Conservation (phyloP, 2,113 vertebrate species). For the Solea solea region DNA sequence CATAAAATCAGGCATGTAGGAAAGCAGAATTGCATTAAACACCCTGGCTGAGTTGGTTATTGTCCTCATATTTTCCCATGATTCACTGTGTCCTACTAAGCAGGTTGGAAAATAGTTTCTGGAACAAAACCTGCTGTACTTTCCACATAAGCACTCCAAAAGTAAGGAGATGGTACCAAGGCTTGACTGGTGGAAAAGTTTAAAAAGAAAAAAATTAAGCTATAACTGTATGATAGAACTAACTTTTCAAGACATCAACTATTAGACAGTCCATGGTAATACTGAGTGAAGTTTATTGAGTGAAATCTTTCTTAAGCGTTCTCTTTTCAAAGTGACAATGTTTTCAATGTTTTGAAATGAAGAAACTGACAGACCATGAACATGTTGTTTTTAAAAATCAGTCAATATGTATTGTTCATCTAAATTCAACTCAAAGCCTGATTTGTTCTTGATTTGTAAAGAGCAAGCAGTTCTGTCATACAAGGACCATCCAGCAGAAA, state of each 20-base stretch:
- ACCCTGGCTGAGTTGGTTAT: not conserved
- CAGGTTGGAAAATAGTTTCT: constrained; percentile 29
- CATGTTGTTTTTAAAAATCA: not conserved
- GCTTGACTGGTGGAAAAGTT: not conserved
- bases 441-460: constrained; percentile 5
- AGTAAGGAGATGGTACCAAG: constrained; percentile 8
- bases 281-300: too few relatives aligned
- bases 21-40: constrained; percentile 9
- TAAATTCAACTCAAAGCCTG: not conserved
- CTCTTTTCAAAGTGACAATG: not conserved
- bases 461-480: constrained; percentile 32
- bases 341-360: not conserved
- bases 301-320: not conserved
- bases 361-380: not conserved
- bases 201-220: not conserved
- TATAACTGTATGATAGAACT: not conserved
- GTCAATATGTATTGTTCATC: constrained; percentile 7
- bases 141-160: constrained; percentile 57
- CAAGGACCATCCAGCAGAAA: not conserved
- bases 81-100: constrained; percentile 65
- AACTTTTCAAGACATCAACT: too few relatives aligned
- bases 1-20: constrained; percentile 7
- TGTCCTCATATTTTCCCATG: constrained; percentile 53
- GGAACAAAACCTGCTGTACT: constrained; percentile 47
- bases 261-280: not conserved